Conservation (phyloP, 2,888 invertebrate species). For the Tipula confusa region DNA sequence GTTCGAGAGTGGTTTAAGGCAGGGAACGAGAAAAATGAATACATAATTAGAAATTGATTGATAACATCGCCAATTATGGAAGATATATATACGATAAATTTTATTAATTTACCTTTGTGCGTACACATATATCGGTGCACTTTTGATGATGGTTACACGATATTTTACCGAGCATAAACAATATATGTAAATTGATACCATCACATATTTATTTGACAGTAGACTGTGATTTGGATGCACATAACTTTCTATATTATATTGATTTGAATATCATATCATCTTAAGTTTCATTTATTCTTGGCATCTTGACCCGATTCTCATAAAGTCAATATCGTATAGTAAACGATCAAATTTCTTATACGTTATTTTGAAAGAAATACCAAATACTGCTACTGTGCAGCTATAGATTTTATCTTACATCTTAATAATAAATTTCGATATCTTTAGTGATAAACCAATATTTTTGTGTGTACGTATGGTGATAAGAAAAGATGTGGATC, state of each 20-base stretch:
- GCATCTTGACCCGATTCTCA: not conserved
- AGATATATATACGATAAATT: not conserved
- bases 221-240: not conserved
- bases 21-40: not conserved
- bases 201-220: not conserved
- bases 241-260: constrained; percentile 3
- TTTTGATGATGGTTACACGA: not conserved
- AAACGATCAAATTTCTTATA: not conserved
- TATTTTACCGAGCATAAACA: not conserved
- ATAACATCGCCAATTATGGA: constrained; percentile 8
- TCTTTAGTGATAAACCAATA: not conserved
- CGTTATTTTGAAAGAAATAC: not conserved
- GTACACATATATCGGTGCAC: not conserved
- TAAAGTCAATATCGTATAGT: not conserved
- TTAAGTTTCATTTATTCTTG: not conserved
- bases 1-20: not conserved
- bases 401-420: not conserved
- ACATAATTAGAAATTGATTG: constrained; percentile 12
- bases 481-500: not conserved
- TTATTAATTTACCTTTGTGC: not conserved
- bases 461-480: not conserved
- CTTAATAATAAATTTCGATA: not conserved
- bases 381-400: not conserved
- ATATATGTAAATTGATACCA: not conserved
- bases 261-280: not conserved